Evolutionary conservation across 2,797 vertebrate species (phyloP).

Genomic region (Periparus ater): DNA sequence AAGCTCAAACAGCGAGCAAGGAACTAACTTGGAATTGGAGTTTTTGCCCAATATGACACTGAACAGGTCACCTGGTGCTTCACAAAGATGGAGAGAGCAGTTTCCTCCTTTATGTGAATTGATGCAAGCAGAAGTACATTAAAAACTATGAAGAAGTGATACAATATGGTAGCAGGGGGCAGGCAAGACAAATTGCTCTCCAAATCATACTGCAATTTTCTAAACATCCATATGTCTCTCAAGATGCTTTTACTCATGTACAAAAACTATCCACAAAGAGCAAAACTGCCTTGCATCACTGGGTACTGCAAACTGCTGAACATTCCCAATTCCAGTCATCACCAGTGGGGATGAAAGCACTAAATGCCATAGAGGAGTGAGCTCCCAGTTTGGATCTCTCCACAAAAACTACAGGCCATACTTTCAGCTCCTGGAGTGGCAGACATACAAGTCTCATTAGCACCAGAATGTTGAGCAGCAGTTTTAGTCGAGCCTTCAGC

Average conservation of each 20-base stretch:
- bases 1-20: background rate
- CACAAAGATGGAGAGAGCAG: background rate
- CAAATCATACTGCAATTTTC: constrained; percentile 31
- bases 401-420: constrained; percentile 10
- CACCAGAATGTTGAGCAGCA: constrained; percentile 64
- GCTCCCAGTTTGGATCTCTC: background rate
- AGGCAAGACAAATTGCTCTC: constrained; percentile 18
- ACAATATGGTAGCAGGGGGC: constrained; percentile 5
- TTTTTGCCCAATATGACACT: background rate
- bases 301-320: background rate
- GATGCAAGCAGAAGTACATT: background rate
- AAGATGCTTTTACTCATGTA: constrained; percentile 40
- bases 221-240: constrained; percentile 39
- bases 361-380: background rate
- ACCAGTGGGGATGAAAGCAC: background rate
- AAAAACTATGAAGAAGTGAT: background rate
- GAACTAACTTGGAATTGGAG: background rate
- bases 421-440: constrained; percentile 34
- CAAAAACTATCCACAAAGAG: constrained; percentile 13
- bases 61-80: background rate
- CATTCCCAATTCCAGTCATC: background rate
- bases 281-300: background rate
- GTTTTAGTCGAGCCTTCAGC: constrained; percentile 39
- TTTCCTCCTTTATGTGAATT: background rate
- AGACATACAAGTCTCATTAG: constrained; percentile 59